phyloP scores from a whole-genome alignment of 2,797 vertebrate genomes.

The Chelon labrosus region DNA sequence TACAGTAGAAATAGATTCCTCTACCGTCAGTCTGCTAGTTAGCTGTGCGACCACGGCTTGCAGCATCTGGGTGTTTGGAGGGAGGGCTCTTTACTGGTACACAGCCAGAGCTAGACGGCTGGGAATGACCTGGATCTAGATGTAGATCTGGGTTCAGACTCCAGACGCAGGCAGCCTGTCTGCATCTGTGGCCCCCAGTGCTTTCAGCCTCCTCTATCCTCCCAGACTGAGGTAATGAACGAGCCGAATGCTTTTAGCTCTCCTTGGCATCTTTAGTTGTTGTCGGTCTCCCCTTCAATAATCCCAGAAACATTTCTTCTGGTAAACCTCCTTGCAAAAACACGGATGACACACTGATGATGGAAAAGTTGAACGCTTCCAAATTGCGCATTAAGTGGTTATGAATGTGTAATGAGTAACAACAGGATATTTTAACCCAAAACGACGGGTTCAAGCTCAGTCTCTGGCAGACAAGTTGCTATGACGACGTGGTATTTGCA shows the following conservation, averaged over 20 bases:
- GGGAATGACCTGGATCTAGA: constrained; percentile 56
- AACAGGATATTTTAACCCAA: constrained; percentile 36
- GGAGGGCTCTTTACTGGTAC: constrained; percentile 19
- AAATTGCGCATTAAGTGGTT: constrained; percentile 20
- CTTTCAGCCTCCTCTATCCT: constrained; percentile 48
- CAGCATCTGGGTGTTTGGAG: constrained; percentile 32
- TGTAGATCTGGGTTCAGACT: constrained; percentile 64
- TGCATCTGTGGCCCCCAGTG: constrained; percentile 35
- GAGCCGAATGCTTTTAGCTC: constrained; percentile 47
- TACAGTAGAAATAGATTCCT: constrained; percentile 10
- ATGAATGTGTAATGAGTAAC: constrained; percentile 42
- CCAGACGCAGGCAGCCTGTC: constrained; percentile 49
- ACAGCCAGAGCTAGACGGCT: constrained; percentile 27
- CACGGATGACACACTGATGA: constrained; percentile 22
- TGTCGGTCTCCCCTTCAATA: constrained; percentile 27
- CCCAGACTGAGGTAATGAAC: constrained; percentile 48
- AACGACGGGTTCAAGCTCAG: constrained; percentile 39
- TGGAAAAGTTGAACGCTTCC: constrained; percentile 30
- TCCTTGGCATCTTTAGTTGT: constrained; percentile 36
- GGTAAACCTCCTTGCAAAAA: constrained; percentile 3
- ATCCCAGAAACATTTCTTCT: constrained; percentile 34
- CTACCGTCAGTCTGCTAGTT: constrained; percentile 27
- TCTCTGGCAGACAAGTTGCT: constrained; percentile 42
- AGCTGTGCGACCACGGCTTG: constrained; percentile 27
- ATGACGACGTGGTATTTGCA: constrained; percentile 49